Evolutionary conservation across 2,113 vertebrate species (phyloP).

Genomic region (Pelodiscus sinensis): DNA sequence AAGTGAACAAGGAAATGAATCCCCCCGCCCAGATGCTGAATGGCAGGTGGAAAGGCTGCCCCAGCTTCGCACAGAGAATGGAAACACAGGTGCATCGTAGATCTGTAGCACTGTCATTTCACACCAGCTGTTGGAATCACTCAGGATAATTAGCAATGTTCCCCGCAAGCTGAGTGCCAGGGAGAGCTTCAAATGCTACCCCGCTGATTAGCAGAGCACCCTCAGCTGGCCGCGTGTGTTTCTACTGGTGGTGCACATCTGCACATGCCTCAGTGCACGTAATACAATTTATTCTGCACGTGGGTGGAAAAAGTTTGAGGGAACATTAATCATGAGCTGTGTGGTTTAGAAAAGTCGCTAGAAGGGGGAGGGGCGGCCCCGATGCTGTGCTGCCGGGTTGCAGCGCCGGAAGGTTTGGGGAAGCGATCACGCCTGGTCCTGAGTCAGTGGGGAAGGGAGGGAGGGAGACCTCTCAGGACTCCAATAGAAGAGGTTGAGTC

Average conservation of each 20-base stretch:
- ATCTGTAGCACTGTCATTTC: background rate
- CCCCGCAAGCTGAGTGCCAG: too few species aligned
- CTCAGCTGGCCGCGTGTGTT: too few species aligned
- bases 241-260: too few species aligned
- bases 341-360: too few species aligned
- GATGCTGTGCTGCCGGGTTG: background rate
- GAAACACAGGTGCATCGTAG: background rate
- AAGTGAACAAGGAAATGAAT: background rate
- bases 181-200: too few species aligned
- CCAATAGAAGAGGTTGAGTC: background rate
- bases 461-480: background rate
- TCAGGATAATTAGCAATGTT: background rate
- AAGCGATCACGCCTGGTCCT: background rate
- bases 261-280: too few species aligned
- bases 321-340: too few species aligned
- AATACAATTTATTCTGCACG: too few species aligned
- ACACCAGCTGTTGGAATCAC: background rate
- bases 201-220: too few species aligned
- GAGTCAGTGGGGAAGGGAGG: background rate
- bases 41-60: background rate
- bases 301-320: too few species aligned
- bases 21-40: fast-evolving
- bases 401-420: too few species aligned
- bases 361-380: too few species aligned
- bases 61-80: background rate